Base-by-base conservation (phyloP, 2,888 invertebrate genomes). In the Synanthedon formicaeformis region DNA sequence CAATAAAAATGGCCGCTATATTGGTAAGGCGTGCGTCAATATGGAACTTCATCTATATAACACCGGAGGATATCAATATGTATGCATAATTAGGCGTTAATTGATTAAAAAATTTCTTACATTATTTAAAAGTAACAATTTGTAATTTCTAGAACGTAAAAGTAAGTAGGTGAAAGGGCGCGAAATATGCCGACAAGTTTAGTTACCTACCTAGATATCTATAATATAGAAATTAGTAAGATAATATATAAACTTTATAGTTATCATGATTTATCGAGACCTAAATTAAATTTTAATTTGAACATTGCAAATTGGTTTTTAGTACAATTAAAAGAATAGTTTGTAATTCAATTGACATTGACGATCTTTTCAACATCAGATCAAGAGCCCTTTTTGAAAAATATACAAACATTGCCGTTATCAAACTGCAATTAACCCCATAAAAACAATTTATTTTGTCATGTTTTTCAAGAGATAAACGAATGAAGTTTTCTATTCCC, bases 1-100 rank as follows among this genome's bases (percentile, higher is more conserved):
- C 84, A 87, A 87, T 86, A 85, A 87, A 87, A 78, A 87, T 87
- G 87, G 87, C 86, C 86, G 86, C 83, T 83, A 64, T 75, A 73
- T 77, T 74, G 87, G 87, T 87, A 87, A 86, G 86, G 86, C 86
- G 84, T 81, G 85, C 84, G 84, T 83, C 83, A 81, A 78, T 74
- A 75, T 71, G 71, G 62, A 69, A 72, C 66, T 71, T 67, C 67
- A 71, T n/a, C 45, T 45, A 49, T 49, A 49, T 12, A 49, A 12
- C 4, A 49, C 11, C 18, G 49, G 13, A 49, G 49, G 18, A 18
- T 48, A 48, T 14, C 12, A 16, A 41, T 51, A 51, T 41, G n/a
- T 41, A 27, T 51, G 16, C 11, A 51, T 41, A 13, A 50, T 27
- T 5, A 14, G 34, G 13, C n/a, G 13, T n/a, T 5, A 13, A 45